Base-by-base conservation (phyloP, 2,113 vertebrate species). In the Phaetusa simplex region DNA sequence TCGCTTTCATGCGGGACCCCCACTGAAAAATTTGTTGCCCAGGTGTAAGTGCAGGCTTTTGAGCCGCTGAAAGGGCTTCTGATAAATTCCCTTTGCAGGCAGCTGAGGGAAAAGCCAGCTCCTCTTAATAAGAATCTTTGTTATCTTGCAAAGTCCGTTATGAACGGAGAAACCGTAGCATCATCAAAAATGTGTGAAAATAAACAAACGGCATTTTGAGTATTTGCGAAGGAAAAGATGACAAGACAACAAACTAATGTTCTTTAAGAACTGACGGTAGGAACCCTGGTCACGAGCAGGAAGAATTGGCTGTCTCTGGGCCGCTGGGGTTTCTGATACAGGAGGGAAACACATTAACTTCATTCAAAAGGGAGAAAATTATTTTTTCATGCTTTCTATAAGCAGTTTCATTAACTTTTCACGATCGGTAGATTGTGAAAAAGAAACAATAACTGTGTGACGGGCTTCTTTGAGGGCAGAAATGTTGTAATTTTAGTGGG, bases 361-460 rank as follows among this genome's bases (percentile, higher is more conserved):
- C 58, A 53, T 95, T 93, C 77, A 82, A 79, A 91, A 79, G 29
- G 65, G 70, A 69, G 30, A 92, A 56, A 34, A 53, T 52, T 30
- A 14, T 82, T 79, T 84, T 88, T 89, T 69, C 32, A 24, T 67
- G 56, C 23, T 49, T 59, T 36, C 55, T 81, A 4, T 43, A 82
- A 87, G 52, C 38, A 92, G 20, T 88, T 95, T 91, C 81, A 79
- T 94, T 79, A 88, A 80, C 77, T 92, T 82, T 69, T 85, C 78
- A 58, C 1, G 0, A 66, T 93, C 42, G 43, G 66, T 65, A 91
- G 61, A 18, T 56, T 61, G 34, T 73, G 43, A 56, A 69, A 74
- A 74, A 95, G 61, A 85, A 94, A 43, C 73, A 78, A 12, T 21
- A 74, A 21, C 36, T 85, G 15, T 61, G 43, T 91, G 61, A 74